Conservation (phyloP, 2,888 invertebrate genomes). For the Drosophila formosana region DNA sequence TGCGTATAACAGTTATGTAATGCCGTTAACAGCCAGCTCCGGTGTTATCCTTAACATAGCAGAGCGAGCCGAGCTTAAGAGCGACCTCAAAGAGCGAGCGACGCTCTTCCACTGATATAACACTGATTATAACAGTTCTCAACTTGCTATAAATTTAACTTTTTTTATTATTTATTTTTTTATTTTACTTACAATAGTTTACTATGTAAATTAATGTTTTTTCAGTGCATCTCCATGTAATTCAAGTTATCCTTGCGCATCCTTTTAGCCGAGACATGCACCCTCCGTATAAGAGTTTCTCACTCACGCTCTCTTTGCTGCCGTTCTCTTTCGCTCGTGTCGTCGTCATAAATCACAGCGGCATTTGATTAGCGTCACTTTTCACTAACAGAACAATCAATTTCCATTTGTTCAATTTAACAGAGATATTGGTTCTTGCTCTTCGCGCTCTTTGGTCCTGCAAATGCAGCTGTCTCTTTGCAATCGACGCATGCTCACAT, state of each 20-base stretch:
- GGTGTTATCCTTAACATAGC: constrained; percentile 20
- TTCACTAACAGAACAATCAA: constrained; percentile 41
- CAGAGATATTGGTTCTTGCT: constrained; percentile 15
- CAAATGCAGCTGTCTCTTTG: constrained; percentile 29
- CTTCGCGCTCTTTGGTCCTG: constrained; percentile 7
- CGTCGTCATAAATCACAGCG: constrained; percentile 41
- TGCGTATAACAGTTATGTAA: constrained; percentile 52
- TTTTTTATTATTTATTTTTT: background rate
- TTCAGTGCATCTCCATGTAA: background rate
- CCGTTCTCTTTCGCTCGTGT: background rate
- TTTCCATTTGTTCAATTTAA: constrained; percentile 25
- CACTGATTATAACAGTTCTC: constrained; percentile 25
- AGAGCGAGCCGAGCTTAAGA: background rate
- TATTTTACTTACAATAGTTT: background rate
- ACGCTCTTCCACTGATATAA: constrained; percentile 26
- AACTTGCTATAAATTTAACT: constrained; percentile 6
- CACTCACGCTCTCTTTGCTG: background rate
- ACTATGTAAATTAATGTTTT: background rate
- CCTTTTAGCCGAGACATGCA: constrained; percentile 33
- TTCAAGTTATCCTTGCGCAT: background rate
- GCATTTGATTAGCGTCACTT: constrained; percentile 58
- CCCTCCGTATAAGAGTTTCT: constrained; percentile 57
- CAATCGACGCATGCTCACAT: constrained; percentile 26
- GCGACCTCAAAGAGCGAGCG: background rate
- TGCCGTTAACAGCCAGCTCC: background rate